Evolutionary conservation across 1,140 invertebrate species (phyloP).

Genomic region (Sarcophaga peregrina): DNA sequence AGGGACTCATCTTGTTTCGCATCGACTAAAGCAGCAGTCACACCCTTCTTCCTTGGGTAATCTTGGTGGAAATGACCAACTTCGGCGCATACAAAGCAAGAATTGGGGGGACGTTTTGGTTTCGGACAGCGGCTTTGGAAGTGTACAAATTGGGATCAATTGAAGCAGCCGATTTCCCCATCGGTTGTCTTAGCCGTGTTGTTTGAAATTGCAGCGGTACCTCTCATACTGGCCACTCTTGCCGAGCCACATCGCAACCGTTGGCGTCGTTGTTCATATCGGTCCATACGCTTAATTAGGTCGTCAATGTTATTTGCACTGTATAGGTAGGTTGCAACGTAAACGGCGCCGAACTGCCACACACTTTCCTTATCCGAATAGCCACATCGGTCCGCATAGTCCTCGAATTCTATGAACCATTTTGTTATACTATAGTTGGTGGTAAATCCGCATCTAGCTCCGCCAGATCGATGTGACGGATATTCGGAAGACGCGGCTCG

Average conservation of each 20-base stretch:
- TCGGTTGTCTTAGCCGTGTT: background rate
- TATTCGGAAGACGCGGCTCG: too few relatives aligned
- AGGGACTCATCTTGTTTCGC: background rate
- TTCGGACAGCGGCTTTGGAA: background rate
- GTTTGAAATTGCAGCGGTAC: background rate
- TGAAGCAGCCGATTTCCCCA: background rate
- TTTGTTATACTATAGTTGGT: too few relatives aligned
- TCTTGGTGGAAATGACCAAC: too few relatives aligned
- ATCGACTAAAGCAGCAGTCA: background rate
- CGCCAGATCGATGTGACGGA: too few relatives aligned
- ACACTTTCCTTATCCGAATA: too few relatives aligned
- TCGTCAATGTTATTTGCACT: constrained; percentile 8
- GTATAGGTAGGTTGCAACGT: background rate
- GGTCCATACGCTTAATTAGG: constrained; percentile 17
- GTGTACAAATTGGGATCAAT: background rate
- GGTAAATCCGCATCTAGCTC: too few relatives aligned
- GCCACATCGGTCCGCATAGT: too few relatives aligned
- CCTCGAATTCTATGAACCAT: too few relatives aligned
- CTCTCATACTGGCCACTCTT: background rate
- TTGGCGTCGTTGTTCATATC: constrained; percentile 22
- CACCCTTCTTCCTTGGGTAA: background rate
- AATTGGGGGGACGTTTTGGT: background rate
- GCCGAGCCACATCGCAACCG: background rate
- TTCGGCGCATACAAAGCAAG: too few relatives aligned
- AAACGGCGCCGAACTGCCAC: too few relatives aligned